These are phyloP conservation scores for Anguilla megastoma DNA, from an alignment of 2,797 vertebrate species.

Conservation along the genomic window DNA sequence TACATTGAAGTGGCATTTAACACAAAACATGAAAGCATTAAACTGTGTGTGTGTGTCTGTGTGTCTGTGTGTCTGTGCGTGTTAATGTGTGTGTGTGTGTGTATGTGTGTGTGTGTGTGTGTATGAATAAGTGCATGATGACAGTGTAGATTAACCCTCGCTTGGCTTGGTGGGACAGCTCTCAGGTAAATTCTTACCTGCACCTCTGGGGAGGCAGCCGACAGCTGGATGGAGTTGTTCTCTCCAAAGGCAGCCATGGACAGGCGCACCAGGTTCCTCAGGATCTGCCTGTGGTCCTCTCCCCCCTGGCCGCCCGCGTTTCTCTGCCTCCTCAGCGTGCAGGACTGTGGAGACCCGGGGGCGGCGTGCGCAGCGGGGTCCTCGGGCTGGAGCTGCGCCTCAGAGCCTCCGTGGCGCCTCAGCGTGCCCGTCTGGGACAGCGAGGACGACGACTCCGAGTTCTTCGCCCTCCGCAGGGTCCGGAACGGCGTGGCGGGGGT, in stretches of 20 bases:
- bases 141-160: neutral
- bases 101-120: neutral
- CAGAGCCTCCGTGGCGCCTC: constrained; percentile 60
- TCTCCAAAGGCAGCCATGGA: constrained; percentile 91
- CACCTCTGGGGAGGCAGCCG: constrained; percentile 85
- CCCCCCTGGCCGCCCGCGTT: constrained; percentile 54
- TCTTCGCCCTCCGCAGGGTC: constrained; percentile 67
- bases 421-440: constrained; percentile 50
- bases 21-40: neutral
- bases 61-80: neutral
- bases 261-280: constrained; percentile 86
- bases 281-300: constrained; percentile 79
- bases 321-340: constrained; percentile 71
- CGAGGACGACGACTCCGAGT: constrained; percentile 54
- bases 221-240: constrained; percentile 78
- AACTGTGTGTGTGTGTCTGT: neutral
- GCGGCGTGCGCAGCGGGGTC: constrained; percentile 42
- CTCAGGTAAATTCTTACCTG: constrained; percentile 75
- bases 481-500: constrained; percentile 59
- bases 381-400: constrained; percentile 27
- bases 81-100: neutral
- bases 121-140: neutral
- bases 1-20: neutral
- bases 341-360: constrained; percentile 40
- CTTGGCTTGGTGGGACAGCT: neutral